Percentiles rank a stretch among this genome's conserved stretches.
These are phyloP conservation scores for Heliconius nattereri DNA, from an alignment of 1,140 invertebrate genomes.

Conservation along the genomic window DNA sequence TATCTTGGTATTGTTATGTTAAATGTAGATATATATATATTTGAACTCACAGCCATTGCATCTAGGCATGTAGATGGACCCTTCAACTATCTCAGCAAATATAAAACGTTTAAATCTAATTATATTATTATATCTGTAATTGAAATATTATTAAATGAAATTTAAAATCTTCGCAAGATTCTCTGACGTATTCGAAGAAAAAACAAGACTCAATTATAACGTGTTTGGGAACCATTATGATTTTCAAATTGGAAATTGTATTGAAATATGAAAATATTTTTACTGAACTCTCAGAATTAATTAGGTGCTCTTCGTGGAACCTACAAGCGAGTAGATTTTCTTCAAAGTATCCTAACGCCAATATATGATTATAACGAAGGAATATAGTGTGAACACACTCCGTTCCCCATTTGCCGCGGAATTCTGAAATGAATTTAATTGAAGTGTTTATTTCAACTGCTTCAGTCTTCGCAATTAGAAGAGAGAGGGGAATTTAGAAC, in stretches of 20 bases:
- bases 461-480: slow-evolving; percentile 30
- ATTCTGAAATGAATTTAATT: slow-evolving; percentile 9
- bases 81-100: too few relatives aligned
- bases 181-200: background rate
- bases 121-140: too few relatives aligned
- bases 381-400: too few relatives aligned
- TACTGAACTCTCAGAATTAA: slow-evolving; percentile 12
- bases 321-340: slow-evolving; percentile 9
- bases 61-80: too few relatives aligned
- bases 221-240: background rate
- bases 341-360: background rate
- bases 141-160: too few relatives aligned
- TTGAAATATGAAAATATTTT: background rate
- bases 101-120: too few relatives aligned
- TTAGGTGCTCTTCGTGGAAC: slow-evolving; percentile 13
- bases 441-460: slow-evolving; percentile 22
- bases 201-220: background rate
- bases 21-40: too few relatives aligned
- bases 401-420: too few relatives aligned
- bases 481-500: slow-evolving; percentile 31
- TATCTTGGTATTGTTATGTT: too few relatives aligned
- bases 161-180: too few relatives aligned
- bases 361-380: background rate
- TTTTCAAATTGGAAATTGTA: background rate
- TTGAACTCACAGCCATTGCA: too few relatives aligned